A percentile compares a stretch with the other conserved stretches of the same genome.
Conservation (phyloP, 2,888 invertebrate species). For the Lacanobia oleracea region DNA sequence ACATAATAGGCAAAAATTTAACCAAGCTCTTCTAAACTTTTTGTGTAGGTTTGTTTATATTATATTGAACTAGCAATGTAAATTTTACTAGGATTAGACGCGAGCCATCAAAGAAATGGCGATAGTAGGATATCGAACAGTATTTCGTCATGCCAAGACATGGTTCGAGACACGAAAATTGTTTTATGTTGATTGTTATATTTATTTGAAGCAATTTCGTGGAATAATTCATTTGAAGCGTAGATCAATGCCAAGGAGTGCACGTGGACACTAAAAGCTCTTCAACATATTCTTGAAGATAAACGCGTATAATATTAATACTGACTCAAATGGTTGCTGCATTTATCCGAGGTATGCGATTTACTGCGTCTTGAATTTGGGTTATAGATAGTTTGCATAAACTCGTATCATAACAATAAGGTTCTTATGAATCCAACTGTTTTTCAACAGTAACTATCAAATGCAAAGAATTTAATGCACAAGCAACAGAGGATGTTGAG, state of each 20-base stretch:
- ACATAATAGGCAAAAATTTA: not conserved
- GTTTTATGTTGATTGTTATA: too few species aligned
- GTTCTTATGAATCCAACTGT: not conserved
- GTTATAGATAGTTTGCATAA: slow-evolving; percentile 7
- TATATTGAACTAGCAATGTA: not conserved
- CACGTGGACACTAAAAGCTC: slow-evolving; percentile 57
- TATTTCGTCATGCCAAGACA: slow-evolving; percentile 28
- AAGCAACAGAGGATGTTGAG: not conserved
- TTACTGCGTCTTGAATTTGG: slow-evolving; percentile 15
- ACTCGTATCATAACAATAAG: slow-evolving; percentile 1
- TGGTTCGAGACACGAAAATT: slow-evolving; percentile 31
- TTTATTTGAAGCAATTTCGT: slow-evolving; percentile 49
- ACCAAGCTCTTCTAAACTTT: not conserved
- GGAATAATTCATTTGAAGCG: slow-evolving; percentile 42
- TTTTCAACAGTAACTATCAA: not conserved
- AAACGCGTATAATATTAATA: slow-evolving; percentile 31
- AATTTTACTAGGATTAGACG: slow-evolving; percentile 22
- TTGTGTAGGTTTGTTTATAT: not conserved
- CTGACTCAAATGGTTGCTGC: slow-evolving; percentile 35
- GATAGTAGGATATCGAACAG: slow-evolving; percentile 10
- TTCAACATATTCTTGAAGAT: slow-evolving; percentile 37
- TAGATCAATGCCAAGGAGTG: slow-evolving; percentile 61
- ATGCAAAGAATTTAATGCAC: not conserved
- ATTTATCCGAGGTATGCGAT: slow-evolving; percentile 17
- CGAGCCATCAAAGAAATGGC: slow-evolving; percentile 14